Evolutionary conservation across 2,797 vertebrate species (phyloP), one percentile per base, ranked within the genome.

Genomic region (Neosalanx taihuensis): DNA sequence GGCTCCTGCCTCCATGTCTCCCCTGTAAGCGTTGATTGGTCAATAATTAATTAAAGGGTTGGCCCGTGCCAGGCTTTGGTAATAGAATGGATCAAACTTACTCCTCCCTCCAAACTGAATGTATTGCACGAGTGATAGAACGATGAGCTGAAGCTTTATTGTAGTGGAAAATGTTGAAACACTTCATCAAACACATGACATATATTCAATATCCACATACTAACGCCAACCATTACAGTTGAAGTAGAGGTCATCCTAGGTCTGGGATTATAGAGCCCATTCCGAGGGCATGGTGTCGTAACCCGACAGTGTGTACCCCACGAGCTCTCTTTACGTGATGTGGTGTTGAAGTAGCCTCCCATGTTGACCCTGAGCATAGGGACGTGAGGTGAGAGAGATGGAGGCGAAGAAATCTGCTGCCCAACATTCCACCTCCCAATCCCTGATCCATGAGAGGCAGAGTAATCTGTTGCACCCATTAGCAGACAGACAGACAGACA

Each of bases 11-110:
- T 80, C 73, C 1, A 73, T 58, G 76, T 65, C 57, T 72, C 71
- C 73, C 60, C 20, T 67, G 76, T 84, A 75, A 82, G 77, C 76
- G 69, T 64, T 79, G 75, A 75, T 71, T 58, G 72, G 72, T 87
- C 86, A 86, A 86, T 82, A 88, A 85, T 80, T 76, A 83, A 79
- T 85, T 79, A 70, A 73, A 71, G 41, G 64, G 68, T 72, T 35
- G 66, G 65, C 80, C 41, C 64, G 70, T 72, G 72, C 76, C 82
- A 83, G 73, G 59, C 37, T 62, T 75, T 64, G 31, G 73, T 79
- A 76, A 80, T 76, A 76, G 71, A 80, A 82, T 79, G 69, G 31
- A 84, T 65, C 75, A 69, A 70, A 81, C 71, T 76, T 74, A 41
- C 63, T 64, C 63, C 62, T 61, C 29, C 41, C 41, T 12, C 41